Evolutionary conservation across 2,888 invertebrate genomes (phyloP).

Genomic region (Tethea ocularis): DNA sequence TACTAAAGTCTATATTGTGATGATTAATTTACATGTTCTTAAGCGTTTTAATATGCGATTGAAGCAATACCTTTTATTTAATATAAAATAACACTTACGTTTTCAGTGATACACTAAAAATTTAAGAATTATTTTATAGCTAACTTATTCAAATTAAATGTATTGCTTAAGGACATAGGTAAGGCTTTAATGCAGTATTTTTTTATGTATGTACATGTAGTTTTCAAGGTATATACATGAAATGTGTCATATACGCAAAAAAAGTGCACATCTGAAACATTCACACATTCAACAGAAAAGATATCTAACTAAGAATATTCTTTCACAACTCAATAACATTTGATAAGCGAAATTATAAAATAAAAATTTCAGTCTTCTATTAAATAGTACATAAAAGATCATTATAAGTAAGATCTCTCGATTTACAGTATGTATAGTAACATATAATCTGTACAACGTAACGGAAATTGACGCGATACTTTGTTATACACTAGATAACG

Average conservation of each 20-base stretch:
- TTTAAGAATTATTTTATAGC: conserved; percentile 36
- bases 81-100: conserved; percentile 38
- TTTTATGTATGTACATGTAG: no score
- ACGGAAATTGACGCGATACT: conserved; percentile 47
- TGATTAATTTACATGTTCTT: conserved; percentile 32
- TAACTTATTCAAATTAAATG: conserved; percentile 21
- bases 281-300: conserved; percentile 33
- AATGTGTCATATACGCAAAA: conserved; percentile 45
- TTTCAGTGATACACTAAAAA: conserved; percentile 39
- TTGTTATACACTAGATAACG: neutral
- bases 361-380: conserved; percentile 79
- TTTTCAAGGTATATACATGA: conserved; percentile 50
- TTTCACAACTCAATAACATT: conserved; percentile 46
- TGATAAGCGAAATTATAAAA: conserved; percentile 41
- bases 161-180: conserved; percentile 38
- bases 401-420: conserved; percentile 64
- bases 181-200: conserved; percentile 32
- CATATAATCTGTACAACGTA: conserved; percentile 70
- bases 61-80: conserved; percentile 48
- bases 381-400: conserved; percentile 68
- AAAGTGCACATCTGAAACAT: conserved; percentile 36
- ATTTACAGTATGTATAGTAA: conserved; percentile 60
- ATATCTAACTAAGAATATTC: conserved; percentile 41
- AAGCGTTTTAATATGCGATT: conserved; percentile 31
- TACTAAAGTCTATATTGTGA: conserved; percentile 31